Evolutionary conservation across 2,113 vertebrate genomes (phyloP).

Genomic region (Fulica atra): DNA sequence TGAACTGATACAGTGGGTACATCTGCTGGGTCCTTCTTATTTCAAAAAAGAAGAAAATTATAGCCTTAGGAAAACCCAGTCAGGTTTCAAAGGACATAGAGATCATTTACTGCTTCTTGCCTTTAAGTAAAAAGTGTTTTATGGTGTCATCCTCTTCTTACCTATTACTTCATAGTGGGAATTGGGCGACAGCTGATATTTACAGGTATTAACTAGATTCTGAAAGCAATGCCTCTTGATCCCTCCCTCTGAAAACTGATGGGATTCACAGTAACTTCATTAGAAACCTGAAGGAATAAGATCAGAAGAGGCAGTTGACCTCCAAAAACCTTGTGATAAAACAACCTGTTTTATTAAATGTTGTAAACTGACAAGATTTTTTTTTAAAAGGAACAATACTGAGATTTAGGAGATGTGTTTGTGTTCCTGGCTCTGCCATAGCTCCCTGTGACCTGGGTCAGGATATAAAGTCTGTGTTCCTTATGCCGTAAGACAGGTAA

Average conservation of each 20-base stretch:
- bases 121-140: neutral
- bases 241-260: neutral
- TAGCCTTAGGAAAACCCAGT: neutral
- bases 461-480: neutral
- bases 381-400: neutral
- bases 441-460: neutral
- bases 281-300: neutral
- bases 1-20: neutral
- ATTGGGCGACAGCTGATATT: neutral
- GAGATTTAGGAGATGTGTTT: neutral
- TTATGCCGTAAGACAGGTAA: neutral
- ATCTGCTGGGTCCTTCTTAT: neutral
- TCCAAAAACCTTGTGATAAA: neutral
- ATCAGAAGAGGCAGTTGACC: neutral
- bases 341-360: neutral
- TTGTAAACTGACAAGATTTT: neutral
- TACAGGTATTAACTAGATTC: neutral
- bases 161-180: neutral
- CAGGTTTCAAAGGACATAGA: neutral
- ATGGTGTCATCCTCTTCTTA: neutral
- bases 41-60: neutral
- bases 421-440: neutral
- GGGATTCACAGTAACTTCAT: neutral
- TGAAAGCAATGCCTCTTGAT: neutral
- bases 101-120: slow-evolving; percentile 14